These are phyloP conservation scores for Phaethon lepturus DNA, from an alignment of 2,113 vertebrate species.

Conservation along the genomic window DNA sequence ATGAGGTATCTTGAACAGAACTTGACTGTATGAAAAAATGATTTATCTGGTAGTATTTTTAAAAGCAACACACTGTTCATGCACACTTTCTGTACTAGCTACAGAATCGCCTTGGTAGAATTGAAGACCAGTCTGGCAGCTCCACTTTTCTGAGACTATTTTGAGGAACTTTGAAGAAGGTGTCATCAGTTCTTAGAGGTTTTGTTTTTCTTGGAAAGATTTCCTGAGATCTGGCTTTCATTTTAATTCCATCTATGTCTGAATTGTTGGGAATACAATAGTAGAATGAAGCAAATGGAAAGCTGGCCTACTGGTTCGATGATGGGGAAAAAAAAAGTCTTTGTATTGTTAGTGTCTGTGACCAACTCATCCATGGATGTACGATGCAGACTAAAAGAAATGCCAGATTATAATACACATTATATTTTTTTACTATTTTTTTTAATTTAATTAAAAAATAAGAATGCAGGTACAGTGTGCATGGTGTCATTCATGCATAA, in stretches of 20 bases:
- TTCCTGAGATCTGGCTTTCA: not conserved
- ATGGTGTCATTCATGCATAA: not conserved
- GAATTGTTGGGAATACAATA: not conserved
- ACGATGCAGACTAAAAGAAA: not conserved
- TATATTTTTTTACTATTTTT: not conserved
- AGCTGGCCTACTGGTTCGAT: not conserved
- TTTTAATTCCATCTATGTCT: not conserved
- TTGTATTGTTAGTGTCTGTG: not conserved
- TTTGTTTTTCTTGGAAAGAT: not conserved
- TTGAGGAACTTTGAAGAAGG: not conserved
- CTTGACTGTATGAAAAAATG: not conserved
- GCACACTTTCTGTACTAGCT: not conserved
- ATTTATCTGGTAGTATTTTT: not conserved
- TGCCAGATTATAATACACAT: not conserved
- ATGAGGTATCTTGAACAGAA: not conserved
- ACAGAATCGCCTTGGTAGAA: not conserved
- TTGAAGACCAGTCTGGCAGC: not conserved
- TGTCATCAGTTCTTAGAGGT: not conserved
- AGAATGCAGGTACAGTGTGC: not conserved
- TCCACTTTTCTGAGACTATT: not conserved
- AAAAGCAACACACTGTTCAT: not conserved
- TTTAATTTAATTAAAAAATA: not conserved
- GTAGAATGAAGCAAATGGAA: not conserved
- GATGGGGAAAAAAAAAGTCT: not conserved
- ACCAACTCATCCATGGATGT: not conserved